Conservation (phyloP, 2,888 invertebrate genomes). For the Orthonychiurus folsomi region DNA sequence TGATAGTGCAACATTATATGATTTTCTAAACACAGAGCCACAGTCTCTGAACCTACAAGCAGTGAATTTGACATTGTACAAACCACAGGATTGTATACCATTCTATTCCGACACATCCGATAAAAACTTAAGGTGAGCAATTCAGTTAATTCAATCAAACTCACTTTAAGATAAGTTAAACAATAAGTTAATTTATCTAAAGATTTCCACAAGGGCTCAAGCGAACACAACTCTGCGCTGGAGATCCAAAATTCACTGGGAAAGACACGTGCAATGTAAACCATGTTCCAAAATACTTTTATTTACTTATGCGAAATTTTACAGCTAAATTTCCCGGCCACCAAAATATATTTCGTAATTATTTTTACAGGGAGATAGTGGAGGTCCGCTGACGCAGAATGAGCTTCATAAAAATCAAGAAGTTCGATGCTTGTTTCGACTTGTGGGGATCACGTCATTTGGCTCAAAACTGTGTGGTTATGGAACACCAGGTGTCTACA, state of each 20-base stretch:
- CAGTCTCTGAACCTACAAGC: slow-evolving; percentile 27
- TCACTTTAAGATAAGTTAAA: neutral
- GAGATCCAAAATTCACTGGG: slow-evolving; percentile 20
- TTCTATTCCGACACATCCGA: slow-evolving; percentile 20
- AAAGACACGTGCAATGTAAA: slow-evolving; percentile 28
- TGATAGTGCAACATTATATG: neutral
- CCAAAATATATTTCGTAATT: slow-evolving; percentile 4
- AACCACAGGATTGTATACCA: slow-evolving; percentile 23
- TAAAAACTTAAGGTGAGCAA: slow-evolving; percentile 15
- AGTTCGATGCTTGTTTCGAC: slow-evolving; percentile 25
- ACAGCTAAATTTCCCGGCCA: neutral
- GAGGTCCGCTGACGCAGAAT: slow-evolving; percentile 22
- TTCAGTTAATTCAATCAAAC: neutral
- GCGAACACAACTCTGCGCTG: slow-evolving; percentile 25
- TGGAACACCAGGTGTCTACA: slow-evolving; percentile 34
- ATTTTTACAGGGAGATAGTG: slow-evolving; percentile 23
- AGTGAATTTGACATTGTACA: slow-evolving; percentile 24
- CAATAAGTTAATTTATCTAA: slow-evolving; percentile 1
- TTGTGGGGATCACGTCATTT: slow-evolving; percentile 30
- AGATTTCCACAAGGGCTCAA: slow-evolving; percentile 21
- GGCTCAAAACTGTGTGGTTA: slow-evolving; percentile 30
- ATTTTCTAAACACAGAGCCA: slow-evolving; percentile 17
- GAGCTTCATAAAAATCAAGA: slow-evolving; percentile 15
- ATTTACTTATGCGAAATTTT: neutral
- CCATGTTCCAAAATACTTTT: neutral